Percentiles rank a stretch among this genome's conserved stretches.
These are phyloP conservation scores for Sphaerophoria taeniata DNA, from an alignment of 2,888 invertebrate species.

Conservation along the genomic window DNA sequence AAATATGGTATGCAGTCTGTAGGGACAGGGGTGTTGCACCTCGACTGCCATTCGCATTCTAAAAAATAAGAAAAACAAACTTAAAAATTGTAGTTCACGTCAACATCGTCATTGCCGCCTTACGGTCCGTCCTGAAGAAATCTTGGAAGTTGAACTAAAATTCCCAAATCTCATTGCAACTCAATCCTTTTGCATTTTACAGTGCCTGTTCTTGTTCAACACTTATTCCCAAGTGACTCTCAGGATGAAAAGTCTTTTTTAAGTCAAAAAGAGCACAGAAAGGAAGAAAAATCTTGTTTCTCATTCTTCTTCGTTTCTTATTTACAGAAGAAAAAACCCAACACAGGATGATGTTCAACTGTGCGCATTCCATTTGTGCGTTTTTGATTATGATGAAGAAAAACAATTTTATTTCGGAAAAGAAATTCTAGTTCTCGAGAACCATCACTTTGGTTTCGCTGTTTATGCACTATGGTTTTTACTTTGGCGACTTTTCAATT, in stretches of 20 bases:
- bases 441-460: too few relatives aligned
- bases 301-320: background rate
- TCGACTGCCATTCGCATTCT: background rate
- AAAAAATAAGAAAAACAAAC: background rate
- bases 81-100: background rate
- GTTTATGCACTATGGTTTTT: too few relatives aligned
- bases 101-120: too few relatives aligned
- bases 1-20: conserved; percentile 11
- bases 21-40: background rate
- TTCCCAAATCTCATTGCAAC: conserved; percentile 70
- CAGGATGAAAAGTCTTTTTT: conserved; percentile 54
- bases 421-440: too few relatives aligned
- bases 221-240: conserved; percentile 59
- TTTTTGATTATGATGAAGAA: too few relatives aligned
- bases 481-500: too few relatives aligned
- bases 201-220: conserved; percentile 50
- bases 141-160: conserved; percentile 55
- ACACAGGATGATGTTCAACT: too few relatives aligned
- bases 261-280: background rate
- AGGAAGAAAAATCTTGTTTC: conserved; percentile 17
- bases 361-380: too few relatives aligned
- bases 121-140: conserved; percentile 30
- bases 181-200: conserved; percentile 56
- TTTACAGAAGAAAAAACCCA: background rate
- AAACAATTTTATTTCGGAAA: too few relatives aligned